Evolutionary conservation across 1,140 invertebrate genomes (phyloP).

Genomic region (Thaumetopoea pityocampa): DNA sequence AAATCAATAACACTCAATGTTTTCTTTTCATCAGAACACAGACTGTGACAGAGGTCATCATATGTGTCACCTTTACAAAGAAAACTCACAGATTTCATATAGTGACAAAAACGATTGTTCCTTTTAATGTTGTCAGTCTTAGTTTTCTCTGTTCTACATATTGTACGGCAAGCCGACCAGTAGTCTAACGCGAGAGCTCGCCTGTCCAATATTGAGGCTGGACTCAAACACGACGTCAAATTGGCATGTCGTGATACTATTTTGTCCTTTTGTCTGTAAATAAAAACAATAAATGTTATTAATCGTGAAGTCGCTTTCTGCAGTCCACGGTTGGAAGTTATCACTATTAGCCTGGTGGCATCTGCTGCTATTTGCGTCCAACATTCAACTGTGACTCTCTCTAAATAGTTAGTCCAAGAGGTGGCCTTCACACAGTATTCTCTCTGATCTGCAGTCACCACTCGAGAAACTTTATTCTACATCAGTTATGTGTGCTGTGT

Average conservation of each 20-base stretch:
- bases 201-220: slow-evolving; percentile 46
- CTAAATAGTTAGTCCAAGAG: too few relatives aligned
- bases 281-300: slow-evolving; percentile 16
- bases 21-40: slow-evolving; percentile 24
- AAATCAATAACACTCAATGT: slow-evolving; percentile 10
- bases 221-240: slow-evolving; percentile 47
- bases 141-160: slow-evolving; percentile 76
- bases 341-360: background rate
- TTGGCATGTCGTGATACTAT: slow-evolving; percentile 40
- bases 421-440: too few relatives aligned
- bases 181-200: slow-evolving; percentile 73
- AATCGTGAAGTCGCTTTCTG: background rate
- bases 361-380: too few relatives aligned
- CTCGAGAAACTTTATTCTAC: too few relatives aligned
- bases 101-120: slow-evolving; percentile 80
- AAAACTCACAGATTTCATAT: slow-evolving; percentile 69
- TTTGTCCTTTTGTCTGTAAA: slow-evolving; percentile 49
- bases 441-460: too few relatives aligned
- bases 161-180: slow-evolving; percentile 75
- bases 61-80: slow-evolving; percentile 61
- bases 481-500: too few relatives aligned
- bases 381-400: too few relatives aligned
- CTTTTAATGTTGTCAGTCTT: slow-evolving; percentile 72
- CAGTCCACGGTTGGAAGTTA: background rate
- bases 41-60: slow-evolving; percentile 53